Percentiles rank a stretch among this genome's conserved stretches.
These are phyloP conservation scores for Craniophora ligustri DNA, from an alignment of 2,888 invertebrate genomes.

Conservation along the genomic window DNA sequence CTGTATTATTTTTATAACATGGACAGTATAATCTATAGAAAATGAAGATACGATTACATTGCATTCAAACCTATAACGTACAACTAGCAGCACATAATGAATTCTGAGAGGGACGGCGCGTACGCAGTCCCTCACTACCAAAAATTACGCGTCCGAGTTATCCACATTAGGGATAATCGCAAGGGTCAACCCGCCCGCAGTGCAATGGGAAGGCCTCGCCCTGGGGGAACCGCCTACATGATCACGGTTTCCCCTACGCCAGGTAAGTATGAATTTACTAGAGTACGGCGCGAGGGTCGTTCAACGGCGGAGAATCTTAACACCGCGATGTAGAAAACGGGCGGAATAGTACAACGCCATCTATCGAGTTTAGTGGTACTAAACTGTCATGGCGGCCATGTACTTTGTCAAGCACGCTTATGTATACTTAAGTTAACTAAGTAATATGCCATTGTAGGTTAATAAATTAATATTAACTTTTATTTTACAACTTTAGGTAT, in stretches of 20 bases:
- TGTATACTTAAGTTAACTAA: too few species aligned
- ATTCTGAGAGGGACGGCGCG: background rate
- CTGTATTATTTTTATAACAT: too few species aligned
- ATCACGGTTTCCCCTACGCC: background rate
- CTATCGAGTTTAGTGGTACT: background rate
- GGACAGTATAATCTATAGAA: too few species aligned
- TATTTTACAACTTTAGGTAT: too few species aligned
- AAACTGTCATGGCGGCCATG: background rate
- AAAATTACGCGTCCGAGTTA: background rate
- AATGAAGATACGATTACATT: too few species aligned
- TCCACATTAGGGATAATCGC: background rate
- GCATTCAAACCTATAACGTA: too few species aligned
- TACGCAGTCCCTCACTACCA: background rate
- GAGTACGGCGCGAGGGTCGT: background rate
- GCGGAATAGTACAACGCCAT: background rate
- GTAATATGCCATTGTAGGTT: too few species aligned
- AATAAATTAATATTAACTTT: too few species aligned
- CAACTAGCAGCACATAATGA: too few species aligned
- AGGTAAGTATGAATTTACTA: background rate
- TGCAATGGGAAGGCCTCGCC: constrained; percentile 5
- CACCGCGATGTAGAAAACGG: background rate
- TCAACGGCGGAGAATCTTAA: background rate
- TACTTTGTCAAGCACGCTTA: background rate
- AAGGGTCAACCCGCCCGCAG: background rate
- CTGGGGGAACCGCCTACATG: background rate